phyloP scores from a whole-genome alignment of 2,113 vertebrate genomes.

The Nestor notabilis region DNA sequence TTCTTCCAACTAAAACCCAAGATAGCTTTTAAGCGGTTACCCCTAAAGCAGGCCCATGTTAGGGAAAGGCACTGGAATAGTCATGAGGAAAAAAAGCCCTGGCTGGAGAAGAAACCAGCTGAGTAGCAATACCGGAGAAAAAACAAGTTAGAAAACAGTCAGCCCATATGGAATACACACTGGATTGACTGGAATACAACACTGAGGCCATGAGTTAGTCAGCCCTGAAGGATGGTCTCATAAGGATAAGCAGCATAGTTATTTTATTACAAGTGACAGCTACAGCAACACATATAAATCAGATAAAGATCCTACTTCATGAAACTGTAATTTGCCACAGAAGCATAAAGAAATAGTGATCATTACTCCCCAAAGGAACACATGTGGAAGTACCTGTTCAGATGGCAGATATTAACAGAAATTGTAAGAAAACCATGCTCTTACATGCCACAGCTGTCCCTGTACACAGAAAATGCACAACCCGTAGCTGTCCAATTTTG shows the following conservation, averaged over 20 bases:
- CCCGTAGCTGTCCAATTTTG: not conserved
- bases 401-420: not conserved
- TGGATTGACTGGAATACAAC: not conserved
- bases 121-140: not conserved
- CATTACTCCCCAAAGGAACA: not conserved
- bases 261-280: not conserved
- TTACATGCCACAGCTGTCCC: not conserved
- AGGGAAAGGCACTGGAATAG: not conserved
- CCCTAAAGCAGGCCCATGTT: fast-evolving
- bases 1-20: not conserved
- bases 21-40: not conserved
- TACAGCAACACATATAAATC: not conserved
- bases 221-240: not conserved
- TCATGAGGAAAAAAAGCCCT: not conserved
- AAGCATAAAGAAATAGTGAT: not conserved
- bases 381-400: not conserved
- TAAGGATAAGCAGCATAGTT: not conserved
- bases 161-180: not conserved
- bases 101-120: not conserved
- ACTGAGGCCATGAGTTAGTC: not conserved
- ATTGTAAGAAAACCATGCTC: not conserved
- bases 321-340: not conserved
- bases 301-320: not conserved
- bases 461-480: not conserved
- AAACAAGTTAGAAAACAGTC: not conserved